A percentile compares a stretch with the other conserved stretches of the same genome.
Conservation (phyloP, 2,797 vertebrate species). For the Chiroxiphia lanceolata region DNA sequence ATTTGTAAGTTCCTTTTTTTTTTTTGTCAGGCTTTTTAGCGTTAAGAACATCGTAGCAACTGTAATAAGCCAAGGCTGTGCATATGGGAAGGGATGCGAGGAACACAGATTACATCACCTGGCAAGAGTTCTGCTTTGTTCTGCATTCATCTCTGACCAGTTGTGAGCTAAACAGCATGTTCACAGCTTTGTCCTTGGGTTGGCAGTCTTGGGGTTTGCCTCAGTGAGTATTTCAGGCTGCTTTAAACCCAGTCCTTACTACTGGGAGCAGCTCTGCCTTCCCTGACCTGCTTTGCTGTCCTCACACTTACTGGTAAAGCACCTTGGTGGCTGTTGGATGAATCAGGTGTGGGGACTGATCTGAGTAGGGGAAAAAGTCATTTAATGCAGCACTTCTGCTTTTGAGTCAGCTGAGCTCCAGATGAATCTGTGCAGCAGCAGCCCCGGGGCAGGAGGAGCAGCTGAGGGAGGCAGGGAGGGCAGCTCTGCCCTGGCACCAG, state of each 20-base stretch:
- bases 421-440: neutral
- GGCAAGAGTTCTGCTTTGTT: constrained; percentile 3
- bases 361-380: neutral
- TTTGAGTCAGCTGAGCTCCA: neutral
- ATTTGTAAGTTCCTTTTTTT: neutral
- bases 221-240: neutral
- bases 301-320: neutral
- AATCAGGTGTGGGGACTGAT: neutral
- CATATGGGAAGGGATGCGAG: neutral
- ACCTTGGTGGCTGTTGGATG: neutral
- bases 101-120: constrained; percentile 24
- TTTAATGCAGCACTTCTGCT: neutral
- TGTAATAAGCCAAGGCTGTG: neutral
- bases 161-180: neutral
- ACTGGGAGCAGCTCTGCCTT: neutral
- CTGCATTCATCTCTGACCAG: neutral
- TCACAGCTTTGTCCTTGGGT: neutral
- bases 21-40: neutral
- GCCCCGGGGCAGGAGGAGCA: neutral
- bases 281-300: neutral
- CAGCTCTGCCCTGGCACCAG: neutral
- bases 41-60: neutral
- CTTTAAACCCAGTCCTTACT: neutral
- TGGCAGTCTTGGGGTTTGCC: neutral
- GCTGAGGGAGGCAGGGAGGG: neutral